Base-by-base conservation (phyloP, 2,888 invertebrate species). In the Dolichopus griseipennis region DNA sequence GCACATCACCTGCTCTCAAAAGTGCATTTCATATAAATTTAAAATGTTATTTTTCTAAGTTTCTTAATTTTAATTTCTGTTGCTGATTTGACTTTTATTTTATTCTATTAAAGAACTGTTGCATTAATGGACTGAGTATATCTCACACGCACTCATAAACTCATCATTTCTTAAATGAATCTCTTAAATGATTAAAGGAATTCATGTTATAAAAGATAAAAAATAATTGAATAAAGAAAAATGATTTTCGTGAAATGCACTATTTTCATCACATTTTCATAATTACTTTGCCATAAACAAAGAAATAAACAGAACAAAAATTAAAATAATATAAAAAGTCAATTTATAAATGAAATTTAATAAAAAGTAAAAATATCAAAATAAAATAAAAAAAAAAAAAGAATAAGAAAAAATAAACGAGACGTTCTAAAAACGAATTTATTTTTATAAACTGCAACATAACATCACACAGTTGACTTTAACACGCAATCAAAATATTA, bases 181-280 rank as follows among this genome's bases (percentile, higher is more conserved):
- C 15, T 27, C 5, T 4, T 27, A 27, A 52, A 52, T 18, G 1
- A 52, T 52, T 52, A 52, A 52, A 52, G 18, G 15, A 12, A 52
- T 52, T 12, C 6, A 52, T 52, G 52, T 52, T 52, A 52, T n/a
- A 2, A 41, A n/a, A 52, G 52, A 52, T 52, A 27, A 27, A 27
- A 27, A 52, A 52, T 52, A 52, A 52, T 52, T 52, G 52, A 52
- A 52, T 52, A 52, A 52, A 52, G 52, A 52, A 52, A 52, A 52
- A 52, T 52, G 15, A 52, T 18, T 52, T 52, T 52, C 52, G 18
- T 52, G 52, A 52, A 52, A 52, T 52, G 52, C 52, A 52, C 52
- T 18, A 52, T 52, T 52, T 52, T 52, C 52, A 52, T 52, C 52
- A 52, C 52, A 52, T 52, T 52, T 52, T 52, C 52, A 52, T 52